Evolutionary conservation across 2,888 invertebrate genomes (phyloP).

Genomic region (Mythimna impura): DNA sequence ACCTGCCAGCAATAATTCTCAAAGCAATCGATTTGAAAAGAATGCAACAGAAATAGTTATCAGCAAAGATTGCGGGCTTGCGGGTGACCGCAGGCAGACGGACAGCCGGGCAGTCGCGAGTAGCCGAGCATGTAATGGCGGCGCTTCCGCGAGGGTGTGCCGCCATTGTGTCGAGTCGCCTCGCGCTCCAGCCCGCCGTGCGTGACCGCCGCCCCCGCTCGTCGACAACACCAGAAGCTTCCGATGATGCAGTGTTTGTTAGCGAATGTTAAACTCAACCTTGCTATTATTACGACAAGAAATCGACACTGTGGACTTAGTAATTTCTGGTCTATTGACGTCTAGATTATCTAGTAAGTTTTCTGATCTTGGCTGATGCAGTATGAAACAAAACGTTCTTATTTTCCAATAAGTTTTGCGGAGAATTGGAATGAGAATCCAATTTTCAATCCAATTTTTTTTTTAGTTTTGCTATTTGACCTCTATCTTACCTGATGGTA

Average conservation of each 20-base stretch:
- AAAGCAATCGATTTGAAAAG: constrained; percentile 38
- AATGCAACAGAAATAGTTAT: constrained; percentile 53
- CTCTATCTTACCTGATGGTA: too few species aligned
- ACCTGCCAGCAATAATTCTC: constrained; percentile 34
- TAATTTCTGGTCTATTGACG: constrained; percentile 17
- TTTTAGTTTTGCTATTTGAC: too few species aligned
- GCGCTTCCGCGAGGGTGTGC: constrained; percentile 85
- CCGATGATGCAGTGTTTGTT: constrained; percentile 51
- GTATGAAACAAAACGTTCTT: neutral
- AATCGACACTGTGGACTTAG: constrained; percentile 5
- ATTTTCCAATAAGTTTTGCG: neutral
- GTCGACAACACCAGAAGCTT: constrained; percentile 53
- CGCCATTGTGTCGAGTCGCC: constrained; percentile 72
- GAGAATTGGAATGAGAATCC: neutral
- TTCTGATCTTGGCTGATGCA: constrained; percentile 3
- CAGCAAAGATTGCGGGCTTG: constrained; percentile 43
- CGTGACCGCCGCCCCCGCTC: constrained; percentile 72
- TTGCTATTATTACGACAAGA: constrained; percentile 18
- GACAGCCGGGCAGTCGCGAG: constrained; percentile 63
- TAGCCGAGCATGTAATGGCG: constrained; percentile 82
- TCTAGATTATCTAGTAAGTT: constrained; percentile 1
- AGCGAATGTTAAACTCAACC: constrained; percentile 27
- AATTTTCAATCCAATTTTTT: too few species aligned
- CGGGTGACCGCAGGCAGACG: constrained; percentile 49
- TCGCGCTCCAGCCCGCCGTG: constrained; percentile 62